Evolutionary conservation across 2,888 invertebrate species (phyloP).

Genomic region (Phaedon cochleariae): DNA sequence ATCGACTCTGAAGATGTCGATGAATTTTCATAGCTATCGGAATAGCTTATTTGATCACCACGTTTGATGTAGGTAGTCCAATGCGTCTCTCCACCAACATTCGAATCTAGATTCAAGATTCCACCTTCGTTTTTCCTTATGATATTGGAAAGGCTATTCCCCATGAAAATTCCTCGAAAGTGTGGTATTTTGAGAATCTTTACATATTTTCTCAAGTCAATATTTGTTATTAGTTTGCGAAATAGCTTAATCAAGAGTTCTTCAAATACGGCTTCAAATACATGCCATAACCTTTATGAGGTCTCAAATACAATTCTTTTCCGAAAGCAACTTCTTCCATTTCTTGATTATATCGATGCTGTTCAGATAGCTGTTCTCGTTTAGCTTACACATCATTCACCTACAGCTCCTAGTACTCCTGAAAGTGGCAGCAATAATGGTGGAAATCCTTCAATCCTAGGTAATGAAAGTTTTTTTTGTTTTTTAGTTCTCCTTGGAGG

Average conservation of each 20-base stretch:
- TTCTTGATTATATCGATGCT: background rate
- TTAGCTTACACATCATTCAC: background rate
- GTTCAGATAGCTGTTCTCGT: background rate
- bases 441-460: too few relatives aligned
- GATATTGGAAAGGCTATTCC: constrained; percentile 14
- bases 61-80: constrained; percentile 17
- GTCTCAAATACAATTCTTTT: background rate
- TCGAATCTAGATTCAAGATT: constrained; percentile 20
- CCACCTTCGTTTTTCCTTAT: constrained; percentile 6
- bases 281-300: background rate
- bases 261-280: too few relatives aligned
- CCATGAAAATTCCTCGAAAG: constrained; percentile 33
- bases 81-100: constrained; percentile 4
- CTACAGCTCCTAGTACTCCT: background rate
- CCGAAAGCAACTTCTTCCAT: background rate
- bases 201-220: too few relatives aligned
- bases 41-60: background rate
- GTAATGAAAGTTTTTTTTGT: too few relatives aligned
- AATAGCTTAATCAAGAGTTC: too few relatives aligned
- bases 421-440: background rate
- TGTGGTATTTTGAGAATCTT: constrained; percentile 11
- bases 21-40: too few relatives aligned
- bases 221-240: too few relatives aligned
- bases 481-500: too few relatives aligned
- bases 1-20: too few relatives aligned